Conservation (phyloP, 2,888 invertebrate species). For the Chaitophorus viminalis region DNA sequence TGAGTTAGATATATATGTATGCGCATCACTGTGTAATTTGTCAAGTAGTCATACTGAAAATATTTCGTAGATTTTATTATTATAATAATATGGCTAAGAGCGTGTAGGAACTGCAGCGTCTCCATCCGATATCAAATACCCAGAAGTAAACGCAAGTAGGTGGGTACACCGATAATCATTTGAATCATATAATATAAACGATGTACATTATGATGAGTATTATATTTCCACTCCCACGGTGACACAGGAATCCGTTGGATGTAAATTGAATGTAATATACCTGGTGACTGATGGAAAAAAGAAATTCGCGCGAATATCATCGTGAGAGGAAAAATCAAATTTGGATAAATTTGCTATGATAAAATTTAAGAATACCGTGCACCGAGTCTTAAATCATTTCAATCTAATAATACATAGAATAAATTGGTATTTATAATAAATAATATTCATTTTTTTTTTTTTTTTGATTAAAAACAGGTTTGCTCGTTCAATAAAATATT, state of each 20-base stretch:
- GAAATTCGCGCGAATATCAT: background rate
- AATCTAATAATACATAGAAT: background rate
- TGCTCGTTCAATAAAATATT: conserved; percentile 30
- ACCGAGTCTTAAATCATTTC: conserved; percentile 39
- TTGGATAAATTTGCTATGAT: background rate
- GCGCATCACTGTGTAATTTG: background rate
- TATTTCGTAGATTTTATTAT: background rate
- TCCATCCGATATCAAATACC: background rate
- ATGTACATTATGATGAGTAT: background rate
- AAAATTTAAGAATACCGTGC: background rate
- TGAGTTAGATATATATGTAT: background rate
- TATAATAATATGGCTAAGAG: background rate
- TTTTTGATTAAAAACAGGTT: conserved; percentile 54
- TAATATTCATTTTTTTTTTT: conserved; percentile 10
- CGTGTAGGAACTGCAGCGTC: background rate
- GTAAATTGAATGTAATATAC: background rate
- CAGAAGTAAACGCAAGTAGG: background rate
- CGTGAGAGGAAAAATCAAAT: background rate
- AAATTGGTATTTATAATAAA: conserved; percentile 18
- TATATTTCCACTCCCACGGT: background rate
- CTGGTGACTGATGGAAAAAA: background rate
- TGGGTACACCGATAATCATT: background rate
- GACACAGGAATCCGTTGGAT: background rate
- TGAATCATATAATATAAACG: background rate
- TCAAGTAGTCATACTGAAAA: background rate